Conservation (phyloP, 2,113 vertebrate genomes). For the Cyanocitta stelleri region DNA sequence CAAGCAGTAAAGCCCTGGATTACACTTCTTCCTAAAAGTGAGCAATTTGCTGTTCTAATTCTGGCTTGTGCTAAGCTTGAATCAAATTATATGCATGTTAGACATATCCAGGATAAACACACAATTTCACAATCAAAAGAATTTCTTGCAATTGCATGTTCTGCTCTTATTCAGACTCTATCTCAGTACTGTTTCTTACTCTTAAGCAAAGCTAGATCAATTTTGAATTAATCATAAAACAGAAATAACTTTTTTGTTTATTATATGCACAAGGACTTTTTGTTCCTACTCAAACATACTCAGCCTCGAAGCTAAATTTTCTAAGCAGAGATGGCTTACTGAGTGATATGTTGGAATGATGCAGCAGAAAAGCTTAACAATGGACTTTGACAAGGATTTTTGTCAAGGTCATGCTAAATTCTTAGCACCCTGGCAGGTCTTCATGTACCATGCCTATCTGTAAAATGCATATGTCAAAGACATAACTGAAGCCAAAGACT, state of each 20-base stretch:
- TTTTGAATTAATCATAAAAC: not conserved
- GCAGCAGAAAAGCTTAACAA: not conserved
- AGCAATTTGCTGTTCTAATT: conserved; percentile 56
- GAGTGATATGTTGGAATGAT: not conserved
- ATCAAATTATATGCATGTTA: conserved; percentile 30
- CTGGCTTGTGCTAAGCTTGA: not conserved
- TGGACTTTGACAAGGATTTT: not conserved
- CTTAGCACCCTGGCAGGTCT: not conserved
- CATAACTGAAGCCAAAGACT: not conserved
- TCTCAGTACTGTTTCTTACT: not conserved
- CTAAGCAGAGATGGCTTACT: not conserved
- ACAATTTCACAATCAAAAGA: not conserved
- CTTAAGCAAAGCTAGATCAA: not conserved
- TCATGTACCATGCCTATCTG: not conserved
- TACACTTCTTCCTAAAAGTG: conserved; percentile 50
- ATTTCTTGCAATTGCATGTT: not conserved
- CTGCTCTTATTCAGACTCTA: not conserved
- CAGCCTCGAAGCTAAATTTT: not conserved
- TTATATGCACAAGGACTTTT: not conserved
- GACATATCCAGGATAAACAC: conserved; percentile 15
- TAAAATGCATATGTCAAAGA: not conserved
- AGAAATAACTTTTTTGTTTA: not conserved
- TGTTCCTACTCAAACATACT: not conserved
- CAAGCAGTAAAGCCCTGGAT: conserved; percentile 54
- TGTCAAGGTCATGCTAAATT: not conserved